Percentiles rank a stretch among this genome's conserved stretches.
phyloP scores from a whole-genome alignment of 1,140 invertebrate genomes.

The Trichonephila clavata region DNA sequence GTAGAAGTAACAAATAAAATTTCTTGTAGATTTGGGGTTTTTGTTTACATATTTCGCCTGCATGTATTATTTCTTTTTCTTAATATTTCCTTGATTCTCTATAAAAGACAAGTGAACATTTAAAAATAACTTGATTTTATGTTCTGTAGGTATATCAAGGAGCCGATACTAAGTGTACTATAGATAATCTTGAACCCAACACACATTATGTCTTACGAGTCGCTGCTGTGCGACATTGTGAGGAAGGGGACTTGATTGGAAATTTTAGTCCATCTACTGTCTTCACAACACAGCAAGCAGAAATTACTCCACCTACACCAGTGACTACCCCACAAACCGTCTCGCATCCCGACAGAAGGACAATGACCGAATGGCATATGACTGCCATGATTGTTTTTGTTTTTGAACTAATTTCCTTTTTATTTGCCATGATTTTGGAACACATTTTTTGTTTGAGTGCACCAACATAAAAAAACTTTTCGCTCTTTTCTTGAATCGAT shows the following conservation, averaged over 20 bases:
- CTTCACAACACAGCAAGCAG: conserved; percentile 82
- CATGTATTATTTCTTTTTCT: background rate
- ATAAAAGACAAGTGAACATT: conserved; percentile 71
- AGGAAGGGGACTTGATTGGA: conserved; percentile 83
- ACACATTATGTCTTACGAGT: conserved; percentile 88
- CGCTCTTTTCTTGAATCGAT: background rate
- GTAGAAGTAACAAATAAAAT: too few species aligned
- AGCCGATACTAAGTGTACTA: conserved; percentile 84
- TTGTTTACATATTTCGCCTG: too few species aligned
- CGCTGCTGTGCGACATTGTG: conserved; percentile 86
- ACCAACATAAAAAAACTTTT: background rate
- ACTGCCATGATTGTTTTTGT: conserved; percentile 84
- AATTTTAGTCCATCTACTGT: conserved; percentile 85
- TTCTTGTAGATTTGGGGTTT: too few species aligned
- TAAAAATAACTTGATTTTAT: conserved; percentile 68
- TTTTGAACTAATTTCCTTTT: conserved; percentile 85
- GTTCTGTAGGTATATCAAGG: conserved; percentile 86
- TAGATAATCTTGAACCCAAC: conserved; percentile 86
- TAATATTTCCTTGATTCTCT: background rate
- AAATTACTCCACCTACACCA: conserved; percentile 77
- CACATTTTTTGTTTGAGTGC: conserved; percentile 80
- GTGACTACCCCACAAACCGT: conserved; percentile 74
- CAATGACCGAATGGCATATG: conserved; percentile 85
- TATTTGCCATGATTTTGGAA: conserved; percentile 84
- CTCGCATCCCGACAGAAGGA: conserved; percentile 80